Conservation (phyloP, 2,888 invertebrate species). For the Galeopsomyia nigrocyanea region DNA sequence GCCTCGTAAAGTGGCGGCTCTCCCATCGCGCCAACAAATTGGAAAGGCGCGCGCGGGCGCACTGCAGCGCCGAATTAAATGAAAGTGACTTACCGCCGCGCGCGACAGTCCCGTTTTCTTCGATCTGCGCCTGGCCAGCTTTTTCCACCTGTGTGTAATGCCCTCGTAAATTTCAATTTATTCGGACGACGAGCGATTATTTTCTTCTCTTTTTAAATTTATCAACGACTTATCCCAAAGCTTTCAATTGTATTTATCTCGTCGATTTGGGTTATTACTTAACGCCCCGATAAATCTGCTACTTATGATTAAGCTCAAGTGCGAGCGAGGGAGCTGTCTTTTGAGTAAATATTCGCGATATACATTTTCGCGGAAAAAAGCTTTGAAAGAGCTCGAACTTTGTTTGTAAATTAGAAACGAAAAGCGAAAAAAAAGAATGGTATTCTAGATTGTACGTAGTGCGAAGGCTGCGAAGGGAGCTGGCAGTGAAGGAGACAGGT, state of each 20-base stretch:
- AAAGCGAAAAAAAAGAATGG: conserved; percentile 11
- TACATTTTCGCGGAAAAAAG: too few relatives aligned
- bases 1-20: conserved; percentile 34
- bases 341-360: too few relatives aligned
- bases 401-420: conserved; percentile 35
- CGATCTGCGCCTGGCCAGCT: too few relatives aligned
- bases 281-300: too few relatives aligned
- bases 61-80: too few relatives aligned
- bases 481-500: conserved; percentile 32
- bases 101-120: background rate
- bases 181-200: background rate
- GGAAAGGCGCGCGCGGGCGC: conserved; percentile 18
- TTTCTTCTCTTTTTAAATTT: background rate
- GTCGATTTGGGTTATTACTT: background rate
- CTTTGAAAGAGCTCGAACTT: too few relatives aligned
- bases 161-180: conserved; percentile 36
- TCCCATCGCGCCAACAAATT: conserved; percentile 33
- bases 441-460: too few relatives aligned
- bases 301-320: too few relatives aligned
- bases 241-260: background rate
- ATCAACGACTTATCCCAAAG: background rate
- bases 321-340: too few relatives aligned
- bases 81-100: too few relatives aligned
- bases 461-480: background rate
- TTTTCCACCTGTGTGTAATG: conserved; percentile 22